Evolutionary conservation across 2,797 vertebrate species (phyloP), one percentile per base, ranked within the genome.

Genomic region (Danio tinwini): DNA sequence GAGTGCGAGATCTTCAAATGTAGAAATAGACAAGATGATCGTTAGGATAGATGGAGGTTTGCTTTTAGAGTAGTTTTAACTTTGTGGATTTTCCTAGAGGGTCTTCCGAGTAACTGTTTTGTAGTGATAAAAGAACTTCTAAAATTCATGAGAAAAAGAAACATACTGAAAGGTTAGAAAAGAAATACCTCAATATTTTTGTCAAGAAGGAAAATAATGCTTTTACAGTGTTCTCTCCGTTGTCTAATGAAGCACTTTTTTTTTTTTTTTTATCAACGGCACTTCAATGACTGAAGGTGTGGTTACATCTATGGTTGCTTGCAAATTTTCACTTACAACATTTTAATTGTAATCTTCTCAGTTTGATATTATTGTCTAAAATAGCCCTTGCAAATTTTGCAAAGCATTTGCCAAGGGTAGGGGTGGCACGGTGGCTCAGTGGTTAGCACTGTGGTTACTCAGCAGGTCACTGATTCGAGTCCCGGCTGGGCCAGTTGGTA

Each of bases 231-330:
- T 87, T 29, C 29, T 85, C 78, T 85, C 80, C 68, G 78, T 82
- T 84, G 82, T 79, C 85, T 62, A 81, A 77, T 81, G 81, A 82
- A 85, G 86, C 86, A 87, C 86, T 87, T 87, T 85, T 71, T 42
- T 71, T 29, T 50, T n/a, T n/a, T 55, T 68, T 72, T 64, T 62
- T 65, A 80, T 81, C 82, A 76, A 74, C 80, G 83, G 86, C 86
- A 87, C 86, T 87, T 87, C 81, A 50, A 61, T 64, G 72, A 80
- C 72, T 82, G n/a, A 53, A 47, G 64, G 80, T 75, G 78, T 69
- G 75, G 85, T 84, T 77, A 67, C 19, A 71, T 72, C 62, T 82
- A 70, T 17, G 5, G 4, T 29, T 44, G 7, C 11, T 56, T 56
- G 50, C 4, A 5, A 56, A 19, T 71, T 55, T 71, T 52, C 11